These are phyloP conservation scores for Clarias fuscus DNA, from an alignment of 2,797 vertebrate species.

Conservation along the genomic window DNA sequence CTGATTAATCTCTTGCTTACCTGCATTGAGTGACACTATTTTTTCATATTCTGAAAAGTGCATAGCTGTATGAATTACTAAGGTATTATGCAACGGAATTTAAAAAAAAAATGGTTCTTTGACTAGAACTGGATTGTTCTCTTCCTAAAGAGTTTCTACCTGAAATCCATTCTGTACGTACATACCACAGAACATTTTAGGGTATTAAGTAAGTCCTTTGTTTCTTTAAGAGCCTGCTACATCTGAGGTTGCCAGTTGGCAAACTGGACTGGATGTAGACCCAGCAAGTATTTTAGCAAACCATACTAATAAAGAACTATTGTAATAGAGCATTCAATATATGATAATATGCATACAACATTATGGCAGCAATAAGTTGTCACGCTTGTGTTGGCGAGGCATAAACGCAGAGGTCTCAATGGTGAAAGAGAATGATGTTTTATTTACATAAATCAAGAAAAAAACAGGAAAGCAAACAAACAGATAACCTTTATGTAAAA, in stretches of 20 bases:
- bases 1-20: conserved; percentile 44
- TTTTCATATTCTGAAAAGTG: neutral
- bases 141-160: neutral
- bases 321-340: neutral
- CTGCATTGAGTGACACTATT: conserved; percentile 2
- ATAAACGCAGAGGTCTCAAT: too few relatives aligned
- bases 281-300: neutral
- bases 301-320: neutral
- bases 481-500: too few relatives aligned
- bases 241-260: neutral
- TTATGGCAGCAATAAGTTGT: too few relatives aligned
- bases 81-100: neutral
- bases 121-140: neutral
- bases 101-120: neutral
- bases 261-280: neutral
- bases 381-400: too few relatives aligned
- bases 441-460: too few relatives aligned
- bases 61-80: neutral
- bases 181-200: neutral
- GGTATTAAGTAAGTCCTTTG: neutral
- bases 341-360: too few relatives aligned
- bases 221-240: neutral
- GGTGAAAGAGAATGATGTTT: too few relatives aligned
- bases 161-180: neutral
- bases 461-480: too few relatives aligned